Evolutionary conservation across 2,113 vertebrate species (phyloP).

Genomic region (Struthidea cinerea): DNA sequence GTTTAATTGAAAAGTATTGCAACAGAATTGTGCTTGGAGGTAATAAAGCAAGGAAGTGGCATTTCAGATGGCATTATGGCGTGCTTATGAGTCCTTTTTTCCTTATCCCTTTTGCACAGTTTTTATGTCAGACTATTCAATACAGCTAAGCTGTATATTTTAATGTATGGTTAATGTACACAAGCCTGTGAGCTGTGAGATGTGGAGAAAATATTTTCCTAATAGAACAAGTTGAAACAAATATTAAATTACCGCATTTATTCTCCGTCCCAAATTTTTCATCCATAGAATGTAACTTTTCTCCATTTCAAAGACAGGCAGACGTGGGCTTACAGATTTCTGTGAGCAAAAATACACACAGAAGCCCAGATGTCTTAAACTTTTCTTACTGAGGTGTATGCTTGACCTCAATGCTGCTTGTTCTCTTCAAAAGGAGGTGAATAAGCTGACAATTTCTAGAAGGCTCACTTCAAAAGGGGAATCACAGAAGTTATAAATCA

Average conservation of each 20-base stretch:
- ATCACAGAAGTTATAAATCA: neutral
- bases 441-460: neutral
- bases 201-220: neutral
- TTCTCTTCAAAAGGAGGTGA: neutral
- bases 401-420: neutral
- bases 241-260: neutral
- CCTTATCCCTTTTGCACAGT: neutral
- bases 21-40: neutral
- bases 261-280: neutral
- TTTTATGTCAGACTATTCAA: neutral
- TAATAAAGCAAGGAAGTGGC: neutral
- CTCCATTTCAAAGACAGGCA: neutral
- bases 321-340: neutral
- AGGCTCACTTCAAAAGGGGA: neutral
- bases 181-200: neutral
- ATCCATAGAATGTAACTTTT: neutral
- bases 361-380: neutral
- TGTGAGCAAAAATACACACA: neutral
- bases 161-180: neutral
- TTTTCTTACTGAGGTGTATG: neutral
- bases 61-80: neutral
- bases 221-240: neutral
- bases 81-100: neutral
- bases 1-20: neutral
- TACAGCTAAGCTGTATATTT: neutral